Evolutionary conservation across 2,888 invertebrate species (phyloP).

Genomic region (Melanostoma scalare): DNA sequence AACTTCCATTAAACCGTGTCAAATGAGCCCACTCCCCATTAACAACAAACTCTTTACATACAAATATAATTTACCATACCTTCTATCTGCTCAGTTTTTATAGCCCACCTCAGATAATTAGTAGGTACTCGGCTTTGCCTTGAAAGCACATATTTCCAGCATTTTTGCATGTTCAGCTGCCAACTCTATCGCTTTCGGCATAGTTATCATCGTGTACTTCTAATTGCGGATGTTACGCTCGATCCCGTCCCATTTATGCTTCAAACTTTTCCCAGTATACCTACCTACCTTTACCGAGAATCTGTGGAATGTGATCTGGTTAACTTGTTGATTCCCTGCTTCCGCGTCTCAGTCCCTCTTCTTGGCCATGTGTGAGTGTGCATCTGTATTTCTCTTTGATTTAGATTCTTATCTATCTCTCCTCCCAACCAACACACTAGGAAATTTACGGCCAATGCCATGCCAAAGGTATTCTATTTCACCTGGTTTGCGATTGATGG

Average conservation of each 20-base stretch:
- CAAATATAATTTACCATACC: conserved; percentile 15
- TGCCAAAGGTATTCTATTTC: conserved; percentile 66
- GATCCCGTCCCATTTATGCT: conserved; percentile 39
- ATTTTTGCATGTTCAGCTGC: conserved; percentile 52
- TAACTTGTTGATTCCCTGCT: conserved; percentile 21
- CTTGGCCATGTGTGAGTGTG: neutral
- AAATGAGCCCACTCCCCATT: conserved; percentile 1
- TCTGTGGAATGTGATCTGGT: conserved; percentile 67
- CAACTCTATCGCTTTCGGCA: conserved; percentile 46
- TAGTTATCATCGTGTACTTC: conserved; percentile 64
- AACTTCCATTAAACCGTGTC: conserved; percentile 9
- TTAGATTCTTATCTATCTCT: conserved; percentile 64
- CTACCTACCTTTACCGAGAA: conserved; percentile 30
- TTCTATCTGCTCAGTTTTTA: conserved; percentile 11
- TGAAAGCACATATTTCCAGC: conserved; percentile 4
- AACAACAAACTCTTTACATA: neutral
- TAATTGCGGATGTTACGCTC: conserved; percentile 70
- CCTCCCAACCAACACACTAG: conserved; percentile 49
- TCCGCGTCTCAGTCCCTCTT: conserved; percentile 3
- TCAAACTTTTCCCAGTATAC: conserved; percentile 30
- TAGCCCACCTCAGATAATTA: conserved; percentile 34
- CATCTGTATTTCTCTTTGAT: conserved; percentile 57
- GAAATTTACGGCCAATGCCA: conserved; percentile 69
- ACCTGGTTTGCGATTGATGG: conserved; percentile 62
- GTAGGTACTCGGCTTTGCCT: conserved; percentile 5